Evolutionary conservation across 2,888 invertebrate genomes (phyloP), one percentile per base, ranked within the genome.

Genomic region (Geotrupes spiniger): DNA sequence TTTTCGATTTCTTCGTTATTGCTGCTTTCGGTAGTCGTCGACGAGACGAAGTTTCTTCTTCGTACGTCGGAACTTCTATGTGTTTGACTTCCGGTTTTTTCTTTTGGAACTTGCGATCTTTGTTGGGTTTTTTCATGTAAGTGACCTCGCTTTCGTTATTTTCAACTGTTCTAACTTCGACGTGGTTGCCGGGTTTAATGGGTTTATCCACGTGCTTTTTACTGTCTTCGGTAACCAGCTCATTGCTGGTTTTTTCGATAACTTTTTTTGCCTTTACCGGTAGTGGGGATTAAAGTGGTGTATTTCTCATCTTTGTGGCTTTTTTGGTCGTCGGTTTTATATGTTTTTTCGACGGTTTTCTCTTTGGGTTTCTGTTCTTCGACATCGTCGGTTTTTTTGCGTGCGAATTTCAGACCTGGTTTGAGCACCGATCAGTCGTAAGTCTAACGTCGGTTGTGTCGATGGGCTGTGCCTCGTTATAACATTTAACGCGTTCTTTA

Each of bases 11-110:
- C 81, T 48, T 84, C 84, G 45, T 81, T 79, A 58, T 78, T 76
- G 36, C 84, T 84, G 58, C 83, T 83, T 63, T 85, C 85, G 2
- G 85, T 85, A 4, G 84, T 84, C 1, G 83, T 84, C 0, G 85
- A 85, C 5, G n/a, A n/a, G n/a, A n/a, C n/a, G 84, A 85, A 1
- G 82, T 81, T 60, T 86, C 85, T 63, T 84, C 84, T 63, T 83
- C 82, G 31, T 75, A 76, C 54, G 73, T 28, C 25, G 41, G 28
- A 42, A 28, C 37, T 37, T 56, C 57, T 40, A 37, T 46, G 33
- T 33, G 46, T 46, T 52, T 58, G 12, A 49, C 21, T 17, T 49
- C 42, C 48, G 56, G 36, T 55, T 59, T 44, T 58, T 61, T 17
- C 47, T 53, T 31, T 58, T 56, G 17, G 36, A 46, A 42, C 29